These are phyloP conservation scores for Neoitamus cyanurus DNA, from an alignment of 2,888 invertebrate species.

Conservation along the genomic window DNA sequence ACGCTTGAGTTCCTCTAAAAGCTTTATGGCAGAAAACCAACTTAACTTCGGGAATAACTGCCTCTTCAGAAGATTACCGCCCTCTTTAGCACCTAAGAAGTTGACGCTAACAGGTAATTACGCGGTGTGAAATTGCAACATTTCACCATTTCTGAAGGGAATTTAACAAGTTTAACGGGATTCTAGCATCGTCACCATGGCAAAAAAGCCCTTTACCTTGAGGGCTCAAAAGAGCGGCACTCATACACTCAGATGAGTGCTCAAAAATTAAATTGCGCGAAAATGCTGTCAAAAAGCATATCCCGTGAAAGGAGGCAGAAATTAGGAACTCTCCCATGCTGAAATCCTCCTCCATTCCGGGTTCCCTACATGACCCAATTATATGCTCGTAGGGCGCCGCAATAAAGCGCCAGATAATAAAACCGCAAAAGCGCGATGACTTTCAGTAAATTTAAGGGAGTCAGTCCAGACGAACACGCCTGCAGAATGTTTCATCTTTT, in stretches of 20 bases:
- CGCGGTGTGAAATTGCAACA: neutral
- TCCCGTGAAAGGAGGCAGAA: neutral
- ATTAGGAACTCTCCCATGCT: neutral
- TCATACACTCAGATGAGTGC: neutral
- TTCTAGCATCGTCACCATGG: neutral
- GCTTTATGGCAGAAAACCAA: neutral
- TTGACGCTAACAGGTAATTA: neutral
- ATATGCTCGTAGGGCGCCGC: neutral
- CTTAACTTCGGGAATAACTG: neutral
- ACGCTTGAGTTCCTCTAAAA: neutral
- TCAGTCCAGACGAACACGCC: neutral
- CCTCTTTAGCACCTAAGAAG: neutral
- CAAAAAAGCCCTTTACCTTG: neutral
- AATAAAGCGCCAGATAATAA: neutral
- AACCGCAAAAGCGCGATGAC: neutral
- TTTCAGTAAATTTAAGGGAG: conserved; percentile 1
- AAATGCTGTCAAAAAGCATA: neutral
- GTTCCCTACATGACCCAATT: neutral
- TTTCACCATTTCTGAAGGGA: neutral
- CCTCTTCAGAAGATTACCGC: neutral
- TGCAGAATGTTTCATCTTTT: conserved; percentile 1
- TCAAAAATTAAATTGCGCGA: neutral
- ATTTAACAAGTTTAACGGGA: neutral
- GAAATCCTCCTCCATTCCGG: neutral
- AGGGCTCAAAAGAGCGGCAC: neutral